Evolutionary conservation across 2,113 vertebrate species (phyloP).

Genomic region (Globicephala melas): DNA sequence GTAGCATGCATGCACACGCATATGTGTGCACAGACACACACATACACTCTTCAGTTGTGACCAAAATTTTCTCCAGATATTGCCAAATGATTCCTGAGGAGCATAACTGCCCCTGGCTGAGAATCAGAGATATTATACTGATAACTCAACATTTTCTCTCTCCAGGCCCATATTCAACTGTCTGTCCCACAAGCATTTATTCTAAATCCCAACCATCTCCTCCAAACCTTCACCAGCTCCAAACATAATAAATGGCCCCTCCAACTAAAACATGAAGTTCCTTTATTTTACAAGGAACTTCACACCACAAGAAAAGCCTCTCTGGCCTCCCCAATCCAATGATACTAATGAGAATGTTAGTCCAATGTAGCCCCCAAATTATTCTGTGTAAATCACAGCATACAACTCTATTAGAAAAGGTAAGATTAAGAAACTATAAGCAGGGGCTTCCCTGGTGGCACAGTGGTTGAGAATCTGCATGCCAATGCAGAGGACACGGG

Average conservation of each 20-base stretch:
- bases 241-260: not conserved
- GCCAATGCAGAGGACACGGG: too few relatives aligned
- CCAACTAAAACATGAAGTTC: not conserved
- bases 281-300: conserved; percentile 14
- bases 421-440: conserved; percentile 6
- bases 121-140: not conserved
- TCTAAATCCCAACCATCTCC: not conserved
- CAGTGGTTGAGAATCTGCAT: too few relatives aligned
- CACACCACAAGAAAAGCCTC: not conserved
- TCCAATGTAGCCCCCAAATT: not conserved
- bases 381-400: not conserved
- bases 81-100: not conserved
- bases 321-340: not conserved
- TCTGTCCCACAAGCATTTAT: not conserved
- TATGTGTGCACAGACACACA: not conserved
- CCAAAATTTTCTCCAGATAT: not conserved
- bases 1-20: not conserved
- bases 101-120: not conserved
- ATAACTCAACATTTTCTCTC: not conserved
- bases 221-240: not conserved
- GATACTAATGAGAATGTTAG: not conserved
- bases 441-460: too few relatives aligned
- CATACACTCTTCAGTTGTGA: not conserved
- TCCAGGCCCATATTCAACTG: not conserved
- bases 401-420: not conserved